phyloP scores from a whole-genome alignment of 37 sponge, comb jelly and placozoan species.

The Halichondria panicea region DNA sequence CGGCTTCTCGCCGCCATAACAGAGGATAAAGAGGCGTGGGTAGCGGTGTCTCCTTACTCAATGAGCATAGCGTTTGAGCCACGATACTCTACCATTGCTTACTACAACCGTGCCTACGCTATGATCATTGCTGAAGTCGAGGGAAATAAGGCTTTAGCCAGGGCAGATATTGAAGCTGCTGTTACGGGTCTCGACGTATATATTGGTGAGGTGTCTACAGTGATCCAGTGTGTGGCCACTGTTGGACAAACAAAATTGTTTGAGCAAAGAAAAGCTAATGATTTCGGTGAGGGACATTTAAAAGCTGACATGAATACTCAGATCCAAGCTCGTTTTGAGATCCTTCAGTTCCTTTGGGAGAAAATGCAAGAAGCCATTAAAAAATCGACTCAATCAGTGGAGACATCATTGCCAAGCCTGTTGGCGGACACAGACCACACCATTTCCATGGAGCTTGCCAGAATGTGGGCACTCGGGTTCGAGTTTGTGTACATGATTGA shows the following conservation, averaged over 20 bases:
- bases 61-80: not conserved
- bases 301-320: not conserved
- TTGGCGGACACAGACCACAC: not conserved
- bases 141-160: not conserved
- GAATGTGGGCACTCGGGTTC: not conserved
- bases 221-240: not conserved
- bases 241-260: too few relatives aligned
- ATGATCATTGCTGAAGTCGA: not conserved
- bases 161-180: not conserved
- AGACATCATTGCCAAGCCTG: too few relatives aligned
- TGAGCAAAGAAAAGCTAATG: too few relatives aligned
- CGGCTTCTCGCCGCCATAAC: not conserved
- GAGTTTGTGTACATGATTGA: not conserved
- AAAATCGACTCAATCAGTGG: not conserved
- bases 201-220: not conserved
- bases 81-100: not conserved
- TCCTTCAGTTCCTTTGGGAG: not conserved
- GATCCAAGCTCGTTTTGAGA: constrained; percentile 3
- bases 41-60: not conserved
- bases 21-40: not conserved
- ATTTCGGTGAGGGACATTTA: too few relatives aligned
- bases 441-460: constrained; percentile 3
- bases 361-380: constrained; percentile 5
- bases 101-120: constrained; percentile 14
- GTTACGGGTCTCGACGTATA: constrained; percentile 1